phyloP scores from a whole-genome alignment of 2,888 invertebrate species.

The Cerastoderma edule region DNA sequence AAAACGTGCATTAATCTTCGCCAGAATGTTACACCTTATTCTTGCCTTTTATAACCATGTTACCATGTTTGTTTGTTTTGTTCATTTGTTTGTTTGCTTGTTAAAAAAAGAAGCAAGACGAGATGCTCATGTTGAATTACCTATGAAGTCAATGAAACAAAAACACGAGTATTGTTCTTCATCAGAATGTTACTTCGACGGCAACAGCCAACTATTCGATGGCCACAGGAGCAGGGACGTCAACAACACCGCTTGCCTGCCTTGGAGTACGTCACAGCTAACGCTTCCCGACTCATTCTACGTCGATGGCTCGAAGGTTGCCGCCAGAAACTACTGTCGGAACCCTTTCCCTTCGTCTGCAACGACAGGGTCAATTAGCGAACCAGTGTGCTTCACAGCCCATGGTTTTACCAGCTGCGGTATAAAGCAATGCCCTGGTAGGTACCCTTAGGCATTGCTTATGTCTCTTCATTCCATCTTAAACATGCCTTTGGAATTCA shows the following conservation, averaged over 20 bases:
- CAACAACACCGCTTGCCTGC: slow-evolving; percentile 8
- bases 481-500: too few relatives aligned
- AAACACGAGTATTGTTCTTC: too few relatives aligned
- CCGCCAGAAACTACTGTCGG: slow-evolving; percentile 35
- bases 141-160: too few relatives aligned
- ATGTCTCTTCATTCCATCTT: background rate
- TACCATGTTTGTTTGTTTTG: too few relatives aligned
- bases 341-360: slow-evolving; percentile 19
- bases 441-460: background rate
- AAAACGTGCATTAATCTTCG: too few relatives aligned
- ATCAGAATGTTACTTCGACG: slow-evolving; percentile 34
- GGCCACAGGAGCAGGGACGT: slow-evolving; percentile 25
- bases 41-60: too few relatives aligned
- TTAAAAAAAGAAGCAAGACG: too few relatives aligned
- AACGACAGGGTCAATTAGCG: background rate
- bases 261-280: background rate
- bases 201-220: slow-evolving; percentile 5
- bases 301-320: slow-evolving; percentile 19
- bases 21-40: too few relatives aligned
- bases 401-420: background rate
- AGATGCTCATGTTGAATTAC: too few relatives aligned
- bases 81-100: too few relatives aligned
- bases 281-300: slow-evolving; percentile 1
- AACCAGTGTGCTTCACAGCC: slow-evolving; percentile 5
- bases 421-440: slow-evolving; percentile 9